These are phyloP conservation scores for Latrodectus geometricus DNA, from an alignment of 1,140 invertebrate species.

Conservation along the genomic window DNA sequence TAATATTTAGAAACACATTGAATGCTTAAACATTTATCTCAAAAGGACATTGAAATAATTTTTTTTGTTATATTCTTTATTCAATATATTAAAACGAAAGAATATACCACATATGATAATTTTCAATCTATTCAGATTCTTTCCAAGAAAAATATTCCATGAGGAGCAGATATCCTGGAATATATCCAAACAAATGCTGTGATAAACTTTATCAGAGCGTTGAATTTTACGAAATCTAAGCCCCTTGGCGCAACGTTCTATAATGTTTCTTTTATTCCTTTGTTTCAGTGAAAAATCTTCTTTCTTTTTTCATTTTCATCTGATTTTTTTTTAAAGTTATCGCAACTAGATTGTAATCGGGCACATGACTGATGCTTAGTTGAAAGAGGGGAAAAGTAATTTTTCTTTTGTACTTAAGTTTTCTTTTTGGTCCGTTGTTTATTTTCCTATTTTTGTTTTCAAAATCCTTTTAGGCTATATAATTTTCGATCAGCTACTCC, in stretches of 20 bases:
- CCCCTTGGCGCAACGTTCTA: conserved; percentile 35
- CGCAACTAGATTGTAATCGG: conserved; percentile 41
- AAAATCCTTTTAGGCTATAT: not conserved
- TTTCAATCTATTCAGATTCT: not conserved
- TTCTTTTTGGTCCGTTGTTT: conserved; percentile 23
- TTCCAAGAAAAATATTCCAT: conserved; percentile 25
- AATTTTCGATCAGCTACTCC: not conserved
- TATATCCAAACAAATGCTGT: conserved; percentile 28
- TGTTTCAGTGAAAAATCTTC: conserved; percentile 17
- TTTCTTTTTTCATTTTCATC: not conserved
- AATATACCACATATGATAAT: not conserved
- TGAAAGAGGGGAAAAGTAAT: conserved; percentile 5
- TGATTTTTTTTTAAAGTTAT: conserved; percentile 18
- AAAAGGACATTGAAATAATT: no score
- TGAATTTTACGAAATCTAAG: conserved; percentile 9
- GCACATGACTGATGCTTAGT: conserved; percentile 43
- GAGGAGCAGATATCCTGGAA: conserved; percentile 16
- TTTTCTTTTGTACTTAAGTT: conserved; percentile 52
- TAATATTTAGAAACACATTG: no score
- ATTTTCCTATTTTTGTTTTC: conserved; percentile 10
- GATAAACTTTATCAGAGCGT: conserved; percentile 47
- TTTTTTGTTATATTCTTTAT: no score
- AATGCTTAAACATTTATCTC: no score
- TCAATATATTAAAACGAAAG: not conserved
- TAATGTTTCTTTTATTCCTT: conserved; percentile 36